Conservation (phyloP, 2,888 invertebrate genomes). For the Lycophotia porphyrea region DNA sequence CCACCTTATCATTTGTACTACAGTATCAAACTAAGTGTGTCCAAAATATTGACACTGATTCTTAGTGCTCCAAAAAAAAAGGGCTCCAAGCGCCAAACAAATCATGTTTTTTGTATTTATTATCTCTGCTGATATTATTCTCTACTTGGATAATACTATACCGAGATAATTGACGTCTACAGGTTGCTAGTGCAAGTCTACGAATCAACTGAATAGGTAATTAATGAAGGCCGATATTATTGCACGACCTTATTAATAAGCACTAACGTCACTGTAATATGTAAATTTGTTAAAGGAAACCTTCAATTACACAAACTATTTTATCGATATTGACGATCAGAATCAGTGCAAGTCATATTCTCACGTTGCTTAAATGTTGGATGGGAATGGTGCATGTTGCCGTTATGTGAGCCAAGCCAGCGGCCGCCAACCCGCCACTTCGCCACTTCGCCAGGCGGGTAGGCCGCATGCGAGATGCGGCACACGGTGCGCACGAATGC, state of each 20-base stretch:
- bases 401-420: conserved; percentile 54
- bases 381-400: conserved; percentile 53
- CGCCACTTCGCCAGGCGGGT: background rate
- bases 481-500: conserved; percentile 26
- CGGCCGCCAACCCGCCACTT: conserved; percentile 17
- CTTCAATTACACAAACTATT: conserved; percentile 20
- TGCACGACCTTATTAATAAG: conserved; percentile 40
- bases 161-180: conserved; percentile 17
- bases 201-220: conserved; percentile 26
- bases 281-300: conserved; percentile 40
- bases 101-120: background rate
- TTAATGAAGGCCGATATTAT: conserved; percentile 37
- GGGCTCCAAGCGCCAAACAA: background rate
- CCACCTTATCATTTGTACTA: conserved; percentile 11
- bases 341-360: conserved; percentile 16
- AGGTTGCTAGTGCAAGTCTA: conserved; percentile 4
- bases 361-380: conserved; percentile 43
- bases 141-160: conserved; percentile 5
- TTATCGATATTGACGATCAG: conserved; percentile 15
- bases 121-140: background rate
- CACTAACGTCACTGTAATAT: conserved; percentile 34
- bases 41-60: conserved; percentile 17
- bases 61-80: conserved; percentile 9
- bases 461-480: conserved; percentile 43
- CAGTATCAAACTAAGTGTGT: conserved; percentile 7